These are phyloP conservation scores for Ochotona curzoniae DNA, from an alignment of 2,113 vertebrate genomes.

Conservation along the genomic window DNA sequence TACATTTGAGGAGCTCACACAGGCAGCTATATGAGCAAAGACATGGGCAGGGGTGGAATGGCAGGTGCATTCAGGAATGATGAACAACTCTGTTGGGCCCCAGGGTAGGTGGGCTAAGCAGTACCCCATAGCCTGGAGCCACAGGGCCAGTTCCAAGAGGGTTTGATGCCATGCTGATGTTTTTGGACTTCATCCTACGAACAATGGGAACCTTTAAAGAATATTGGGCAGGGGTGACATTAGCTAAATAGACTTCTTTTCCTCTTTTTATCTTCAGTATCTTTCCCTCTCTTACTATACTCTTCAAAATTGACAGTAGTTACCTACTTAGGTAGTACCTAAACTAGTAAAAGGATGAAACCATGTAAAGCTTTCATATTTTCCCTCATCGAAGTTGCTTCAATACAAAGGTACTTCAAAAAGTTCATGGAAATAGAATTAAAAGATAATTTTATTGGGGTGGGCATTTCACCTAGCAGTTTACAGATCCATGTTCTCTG, in stretches of 20 bases:
- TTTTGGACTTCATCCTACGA: not conserved
- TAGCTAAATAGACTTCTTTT: not conserved
- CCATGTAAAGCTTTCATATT: not conserved
- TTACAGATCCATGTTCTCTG: too few species aligned
- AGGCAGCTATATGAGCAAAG: not conserved
- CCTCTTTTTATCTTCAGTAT: not conserved
- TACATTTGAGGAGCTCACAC: not conserved
- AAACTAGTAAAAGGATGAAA: not conserved
- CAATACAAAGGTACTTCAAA: too few species aligned
- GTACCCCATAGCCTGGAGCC: accelerated
- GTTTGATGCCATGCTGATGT: accelerated
- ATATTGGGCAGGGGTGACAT: not conserved
- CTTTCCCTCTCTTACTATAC: not conserved
- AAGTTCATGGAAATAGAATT: too few species aligned
- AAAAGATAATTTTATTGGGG: too few species aligned
- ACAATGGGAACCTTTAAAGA: not conserved
- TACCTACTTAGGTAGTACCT: not conserved
- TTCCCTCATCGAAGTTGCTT: not conserved
- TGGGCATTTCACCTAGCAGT: too few species aligned
- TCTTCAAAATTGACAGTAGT: not conserved
- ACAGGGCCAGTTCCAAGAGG: not conserved
- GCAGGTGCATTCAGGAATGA: accelerated
- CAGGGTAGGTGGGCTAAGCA: too few species aligned
- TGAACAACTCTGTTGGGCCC: not conserved
- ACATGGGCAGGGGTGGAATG: accelerated